phyloP scores from a whole-genome alignment of 2,888 invertebrate genomes.

The Pasiphila rectangulata region DNA sequence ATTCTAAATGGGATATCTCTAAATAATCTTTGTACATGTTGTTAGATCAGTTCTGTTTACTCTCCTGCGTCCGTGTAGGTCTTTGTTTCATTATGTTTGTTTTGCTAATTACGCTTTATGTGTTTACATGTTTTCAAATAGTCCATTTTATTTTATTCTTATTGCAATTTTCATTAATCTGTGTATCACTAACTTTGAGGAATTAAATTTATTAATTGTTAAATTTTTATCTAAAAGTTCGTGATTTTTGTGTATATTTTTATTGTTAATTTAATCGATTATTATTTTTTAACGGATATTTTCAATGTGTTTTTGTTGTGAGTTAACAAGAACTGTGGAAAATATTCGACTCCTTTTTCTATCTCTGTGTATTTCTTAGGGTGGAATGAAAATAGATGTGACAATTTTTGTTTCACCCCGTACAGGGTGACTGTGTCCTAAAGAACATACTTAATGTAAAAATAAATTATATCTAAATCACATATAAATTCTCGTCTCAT shows the following conservation, averaged over 20 bases:
- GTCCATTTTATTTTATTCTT: constrained; percentile 15
- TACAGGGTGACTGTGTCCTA: constrained; percentile 32
- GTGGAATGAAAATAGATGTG: constrained; percentile 14
- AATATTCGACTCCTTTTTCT: constrained; percentile 5
- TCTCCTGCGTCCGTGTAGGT: constrained; percentile 11
- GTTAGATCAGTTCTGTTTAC: constrained; percentile 11
- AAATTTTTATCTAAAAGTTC: background rate
- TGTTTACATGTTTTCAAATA: constrained; percentile 25
- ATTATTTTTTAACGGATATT: constrained; percentile 11
- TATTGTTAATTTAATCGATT: background rate
- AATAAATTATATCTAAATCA: too few relatives aligned
- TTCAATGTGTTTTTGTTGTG: constrained; percentile 1
- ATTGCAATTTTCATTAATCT: constrained; percentile 12
- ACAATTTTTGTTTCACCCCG: constrained; percentile 27
- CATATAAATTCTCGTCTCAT: too few relatives aligned
- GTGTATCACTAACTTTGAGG: constrained; percentile 13
- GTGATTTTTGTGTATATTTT: constrained; percentile 3
- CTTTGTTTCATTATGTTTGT: constrained; percentile 28
- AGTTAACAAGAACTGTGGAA: constrained; percentile 5
- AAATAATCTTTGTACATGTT: background rate
- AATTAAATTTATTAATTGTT: background rate
- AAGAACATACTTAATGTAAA: too few relatives aligned
- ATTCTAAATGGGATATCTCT: constrained; percentile 9
- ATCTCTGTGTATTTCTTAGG: constrained; percentile 13
- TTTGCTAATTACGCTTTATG: constrained; percentile 33